Evolutionary conservation across 2,888 invertebrate genomes (phyloP), one percentile per base, ranked within the genome.

Genomic region (Philereme vetulata): DNA sequence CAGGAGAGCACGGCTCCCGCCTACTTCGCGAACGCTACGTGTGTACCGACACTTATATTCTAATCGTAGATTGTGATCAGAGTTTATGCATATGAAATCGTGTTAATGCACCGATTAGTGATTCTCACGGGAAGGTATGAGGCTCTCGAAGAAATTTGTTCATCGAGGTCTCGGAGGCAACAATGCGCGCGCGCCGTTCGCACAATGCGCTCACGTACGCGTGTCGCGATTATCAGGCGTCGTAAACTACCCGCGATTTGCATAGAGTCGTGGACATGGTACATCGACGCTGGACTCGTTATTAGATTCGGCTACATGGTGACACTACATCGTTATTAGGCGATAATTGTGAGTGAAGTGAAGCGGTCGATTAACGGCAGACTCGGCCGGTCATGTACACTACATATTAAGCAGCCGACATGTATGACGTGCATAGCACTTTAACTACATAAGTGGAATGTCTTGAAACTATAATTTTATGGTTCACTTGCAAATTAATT

Each of bases 311-410:
- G 82, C 77, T 84, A 82, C 85, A 83, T 80, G 74, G 70, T 80
- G 74, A 82, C 85, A 80, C 75, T 76, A 80, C 84, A 80, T 86
- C 79, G 84, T 86, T 89, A 88, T 88, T 87, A 88, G 85, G 82
- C 83, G 83, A 87, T 90, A 90, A 91, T 91, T 90, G 88, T 87
- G 81, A 73, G 77, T 77, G 76, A 84, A 84, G 78, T 85, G 86
- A 86, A 84, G 85, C 86, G 88, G 85, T 83, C 89, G 90, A 88
- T 90, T 90, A 90, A 91, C 89, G 90, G 90, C 85, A 80, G 82
- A 75, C 76, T 74, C 69, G 68, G 60, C 65, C 70, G 65, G 68
- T 67, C 79, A 72, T 72, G 74, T 76, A 80, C 21, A n/a, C 21
- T 21, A 21, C 86, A 85, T 85, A 86, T 79, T 84, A 86, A 89